Base-by-base conservation (phyloP, 2,888 invertebrate genomes). In the Iselma pallidipennis region DNA sequence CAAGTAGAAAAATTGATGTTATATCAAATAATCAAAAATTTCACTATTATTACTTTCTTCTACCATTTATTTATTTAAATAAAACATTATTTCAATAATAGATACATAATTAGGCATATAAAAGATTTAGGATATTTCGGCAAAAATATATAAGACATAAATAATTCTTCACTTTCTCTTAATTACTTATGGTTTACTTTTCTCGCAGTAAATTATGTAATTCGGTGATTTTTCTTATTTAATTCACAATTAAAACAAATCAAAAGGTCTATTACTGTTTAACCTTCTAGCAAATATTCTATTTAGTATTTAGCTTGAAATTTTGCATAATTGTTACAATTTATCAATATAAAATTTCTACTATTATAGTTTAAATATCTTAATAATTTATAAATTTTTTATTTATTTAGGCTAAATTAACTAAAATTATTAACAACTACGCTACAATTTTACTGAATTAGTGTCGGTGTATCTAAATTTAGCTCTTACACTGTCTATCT, bases 91-190 rank as follows among this genome's bases (percentile, higher is more conserved):
- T 25, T 25, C 3, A 4, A 6, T 4, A 25, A 25, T 5, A 25
- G 6, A 25, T 25, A 25, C 3, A 25, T 25, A 25, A 25, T 3
- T 5, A 6, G 6, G 25, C 6, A 25, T 4, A 25, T 5, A 6
- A 25, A 25, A 25, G 6, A 4, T 25, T 25, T 25, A 25, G 3
- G 3, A 25, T 25, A 25, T 25, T 25, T 25, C 25, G 6, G 6
- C 28, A 10, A 37, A 58, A 58, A 52, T 50, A 2, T 23, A 1
- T 16, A 37, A 26, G 10, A 45, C 49, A 49, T 33, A 23, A 26
- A 31, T 52, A 55, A 59, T 59, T 53, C 55, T 42, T 42, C 49
- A 59, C 55, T 59, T 59, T 59, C 59, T 55, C 59, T 23, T 21
- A 49, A 59, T 29, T 29, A 51, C 50, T 52, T 29, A 45, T 21